These are phyloP conservation scores for Stomatorhinus walkeri DNA, from an alignment of 2,797 vertebrate species.

Conservation along the genomic window DNA sequence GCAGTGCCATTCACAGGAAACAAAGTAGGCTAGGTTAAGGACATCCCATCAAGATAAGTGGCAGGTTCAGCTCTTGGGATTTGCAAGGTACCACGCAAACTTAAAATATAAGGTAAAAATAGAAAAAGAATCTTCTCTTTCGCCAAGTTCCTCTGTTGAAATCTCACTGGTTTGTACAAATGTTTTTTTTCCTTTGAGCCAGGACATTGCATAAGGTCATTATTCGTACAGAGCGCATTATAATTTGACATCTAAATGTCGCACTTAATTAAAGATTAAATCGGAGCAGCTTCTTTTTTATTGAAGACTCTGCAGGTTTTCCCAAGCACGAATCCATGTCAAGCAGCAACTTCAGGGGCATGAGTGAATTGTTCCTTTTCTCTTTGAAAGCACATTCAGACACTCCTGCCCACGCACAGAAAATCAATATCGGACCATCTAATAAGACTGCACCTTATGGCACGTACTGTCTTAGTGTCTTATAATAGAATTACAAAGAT, in stretches of 20 bases:
- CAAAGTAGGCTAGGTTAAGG: slow-evolving; percentile 1
- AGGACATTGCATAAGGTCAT: neutral
- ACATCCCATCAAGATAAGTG: neutral
- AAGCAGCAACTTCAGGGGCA: neutral
- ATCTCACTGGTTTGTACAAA: neutral
- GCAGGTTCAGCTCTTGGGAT: neutral
- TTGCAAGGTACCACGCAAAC: neutral
- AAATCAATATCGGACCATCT: slow-evolving; percentile 10
- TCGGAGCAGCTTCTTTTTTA: neutral
- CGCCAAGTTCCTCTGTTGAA: neutral
- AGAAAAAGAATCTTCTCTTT: neutral
- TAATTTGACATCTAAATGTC: neutral
- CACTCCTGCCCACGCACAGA: slow-evolving; percentile 1
- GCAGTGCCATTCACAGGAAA: neutral
- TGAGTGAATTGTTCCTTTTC: neutral
- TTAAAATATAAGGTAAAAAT: neutral
- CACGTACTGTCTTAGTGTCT: neutral
- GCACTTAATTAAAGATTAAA: neutral
- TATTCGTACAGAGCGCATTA: neutral
- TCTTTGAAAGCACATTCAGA: neutral
- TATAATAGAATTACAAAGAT: neutral
- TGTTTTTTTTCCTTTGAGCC: neutral
- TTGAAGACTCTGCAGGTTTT: neutral
- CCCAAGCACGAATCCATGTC: neutral
- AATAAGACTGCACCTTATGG: neutral